These are phyloP conservation scores for Picus viridis DNA, from an alignment of 2,797 vertebrate species.

Conservation along the genomic window DNA sequence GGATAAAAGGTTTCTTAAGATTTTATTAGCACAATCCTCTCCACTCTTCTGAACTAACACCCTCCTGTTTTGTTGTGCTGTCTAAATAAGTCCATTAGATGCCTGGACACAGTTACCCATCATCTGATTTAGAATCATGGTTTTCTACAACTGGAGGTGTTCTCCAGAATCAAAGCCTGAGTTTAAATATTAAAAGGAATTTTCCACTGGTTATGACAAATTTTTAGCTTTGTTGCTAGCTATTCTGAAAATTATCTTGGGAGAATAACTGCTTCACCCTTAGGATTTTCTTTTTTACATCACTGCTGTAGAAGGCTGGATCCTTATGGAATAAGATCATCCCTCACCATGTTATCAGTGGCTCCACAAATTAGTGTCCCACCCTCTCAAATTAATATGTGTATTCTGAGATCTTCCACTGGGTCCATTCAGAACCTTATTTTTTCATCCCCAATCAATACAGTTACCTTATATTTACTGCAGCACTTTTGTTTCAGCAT, in stretches of 20 bases:
- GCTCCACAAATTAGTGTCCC: not conserved
- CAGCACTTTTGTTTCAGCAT: not conserved
- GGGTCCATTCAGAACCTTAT: not conserved
- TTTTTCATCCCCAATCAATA: not conserved
- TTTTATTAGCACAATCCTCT: not conserved
- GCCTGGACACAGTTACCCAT: not conserved
- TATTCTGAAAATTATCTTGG: not conserved
- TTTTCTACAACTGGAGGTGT: not conserved
- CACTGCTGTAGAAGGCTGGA: not conserved
- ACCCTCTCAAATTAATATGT: not conserved
- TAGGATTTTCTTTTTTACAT: not conserved
- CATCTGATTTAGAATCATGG: not conserved
- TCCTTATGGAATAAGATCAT: not conserved
- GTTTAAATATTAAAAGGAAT: not conserved
- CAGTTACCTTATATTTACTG: not conserved
- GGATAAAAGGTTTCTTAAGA: not conserved
- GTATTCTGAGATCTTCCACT: fast-evolving
- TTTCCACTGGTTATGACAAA: not conserved
- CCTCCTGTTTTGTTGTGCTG: not conserved
- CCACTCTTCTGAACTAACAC: fast-evolving
- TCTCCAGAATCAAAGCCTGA: not conserved
- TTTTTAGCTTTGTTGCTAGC: not conserved
- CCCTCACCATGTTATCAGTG: fast-evolving
- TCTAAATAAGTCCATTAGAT: not conserved
- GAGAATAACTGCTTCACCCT: not conserved